Evolutionary conservation across 2,113 vertebrate genomes (phyloP), one percentile per base, ranked within the genome.

Genomic region (Leucosticte australis): DNA sequence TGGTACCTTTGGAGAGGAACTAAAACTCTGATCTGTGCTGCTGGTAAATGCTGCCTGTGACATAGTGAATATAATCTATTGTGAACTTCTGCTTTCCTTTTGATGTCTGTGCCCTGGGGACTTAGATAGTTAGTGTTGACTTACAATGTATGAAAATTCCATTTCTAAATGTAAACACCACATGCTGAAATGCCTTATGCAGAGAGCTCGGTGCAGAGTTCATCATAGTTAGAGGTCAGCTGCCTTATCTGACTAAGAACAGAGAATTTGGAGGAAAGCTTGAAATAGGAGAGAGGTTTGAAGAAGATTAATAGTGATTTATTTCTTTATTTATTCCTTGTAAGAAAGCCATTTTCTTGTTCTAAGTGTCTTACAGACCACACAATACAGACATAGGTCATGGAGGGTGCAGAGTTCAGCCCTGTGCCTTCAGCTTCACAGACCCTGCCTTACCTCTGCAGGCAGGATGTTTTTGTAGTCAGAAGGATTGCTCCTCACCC

Each of bases 271-370:
- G 65, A 76, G 10, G 50, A 69, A 57, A 64, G 18, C 37, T 59
- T 59, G 31, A 63, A 83, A 70, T 19, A n/a, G 26, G 11, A 46
- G 44, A 80, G 10, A 46, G 33, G 27, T 27, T 78, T 63, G 62
- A 87, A 91, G 77, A 67, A 75, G 62, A 87, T 68, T 4, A 63
- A 39, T 59, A 64, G 44, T 62, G 68, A 44, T 67, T 44, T 73
- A 21, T 60, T 44, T 49, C 15, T 80, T 69, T 67, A 17, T 87
- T 86, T 57, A 41, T 64, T 55, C 10, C 47, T 53, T 68, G 10
- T 68, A 89, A 78, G 62, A 94, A 92, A 73, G 49, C 28, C 6
- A 13, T 91, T 96, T 91, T 78, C 78, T 55, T 87, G 14, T 83
- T 83, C 35, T 52, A 75, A 87, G n/a, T 71, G 60, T 23, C 53